Evolutionary conservation across 2,113 vertebrate genomes (phyloP).

Genomic region (Cairina moschata): DNA sequence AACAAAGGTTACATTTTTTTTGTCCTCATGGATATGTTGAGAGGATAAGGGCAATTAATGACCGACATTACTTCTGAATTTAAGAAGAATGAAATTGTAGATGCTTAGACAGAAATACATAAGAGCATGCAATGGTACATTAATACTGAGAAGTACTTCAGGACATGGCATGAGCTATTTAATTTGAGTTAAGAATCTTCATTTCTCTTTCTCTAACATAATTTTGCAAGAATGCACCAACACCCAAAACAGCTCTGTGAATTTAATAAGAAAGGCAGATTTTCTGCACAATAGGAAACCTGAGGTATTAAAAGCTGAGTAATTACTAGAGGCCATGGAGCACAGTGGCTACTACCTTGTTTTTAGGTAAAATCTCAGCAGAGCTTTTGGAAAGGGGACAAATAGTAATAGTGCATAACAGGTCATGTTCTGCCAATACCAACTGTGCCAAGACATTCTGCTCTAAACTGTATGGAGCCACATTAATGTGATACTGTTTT

Average conservation of each 20-base stretch:
- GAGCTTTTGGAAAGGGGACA: not conserved
- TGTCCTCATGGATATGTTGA: not conserved
- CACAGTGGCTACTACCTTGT: not conserved
- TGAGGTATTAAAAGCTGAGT: not conserved
- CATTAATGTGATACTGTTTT: fast-evolving
- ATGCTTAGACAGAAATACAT: not conserved
- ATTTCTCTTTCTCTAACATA: not conserved
- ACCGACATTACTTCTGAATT: not conserved
- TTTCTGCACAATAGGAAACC: not conserved
- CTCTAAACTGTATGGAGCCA: not conserved
- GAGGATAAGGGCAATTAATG: not conserved
- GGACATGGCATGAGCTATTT: not conserved
- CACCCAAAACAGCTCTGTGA: not conserved
- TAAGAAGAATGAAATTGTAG: not conserved
- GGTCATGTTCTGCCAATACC: not conserved
- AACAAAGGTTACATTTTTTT: not conserved
- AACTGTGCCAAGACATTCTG: not conserved
- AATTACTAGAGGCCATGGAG: not conserved
- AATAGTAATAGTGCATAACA: not conserved
- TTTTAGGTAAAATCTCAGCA: not conserved
- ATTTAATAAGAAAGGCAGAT: not conserved
- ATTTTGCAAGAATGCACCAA: not conserved
- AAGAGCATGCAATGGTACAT: not conserved
- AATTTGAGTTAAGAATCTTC: not conserved
- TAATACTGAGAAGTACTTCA: not conserved